phyloP scores from a whole-genome alignment of 2,888 invertebrate genomes.

The Himalopsyche japonica region DNA sequence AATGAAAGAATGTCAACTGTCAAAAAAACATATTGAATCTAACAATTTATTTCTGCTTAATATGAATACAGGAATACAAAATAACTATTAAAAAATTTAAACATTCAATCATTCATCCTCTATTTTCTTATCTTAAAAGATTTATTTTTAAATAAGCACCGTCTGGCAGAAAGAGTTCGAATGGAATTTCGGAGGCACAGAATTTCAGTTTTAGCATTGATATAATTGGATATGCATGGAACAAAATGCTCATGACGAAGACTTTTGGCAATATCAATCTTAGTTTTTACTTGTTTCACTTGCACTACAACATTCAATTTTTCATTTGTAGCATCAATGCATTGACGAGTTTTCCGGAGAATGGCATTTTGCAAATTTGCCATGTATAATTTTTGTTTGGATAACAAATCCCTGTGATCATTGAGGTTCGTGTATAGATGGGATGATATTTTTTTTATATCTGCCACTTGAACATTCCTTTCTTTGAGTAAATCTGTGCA shows the following conservation, averaged over 20 bases:
- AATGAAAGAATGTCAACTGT: too few species aligned
- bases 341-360: conserved; percentile 1
- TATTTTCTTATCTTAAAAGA: too few species aligned
- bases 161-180: conserved; percentile 7
- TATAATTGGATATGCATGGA: conserved; percentile 15
- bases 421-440: conserved; percentile 10
- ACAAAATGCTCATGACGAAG: conserved; percentile 1
- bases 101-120: too few species aligned
- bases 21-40: too few species aligned
- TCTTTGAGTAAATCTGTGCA: conserved; percentile 58
- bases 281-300: conserved; percentile 7
- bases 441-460: conserved; percentile 61
- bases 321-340: background rate
- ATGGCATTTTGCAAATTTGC: conserved; percentile 6
- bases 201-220: conserved; percentile 5
- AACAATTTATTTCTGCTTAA: too few species aligned
- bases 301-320: background rate
- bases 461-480: conserved; percentile 57
- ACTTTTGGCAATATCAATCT: background rate
- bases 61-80: too few species aligned
- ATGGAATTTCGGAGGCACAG: conserved; percentile 13
- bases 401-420: conserved; percentile 14
- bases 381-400: conserved; percentile 3
- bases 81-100: too few species aligned
- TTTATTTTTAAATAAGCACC: too few species aligned